Evolutionary conservation across 2,797 vertebrate species (phyloP).

Genomic region (Centropyge bicolor): DNA sequence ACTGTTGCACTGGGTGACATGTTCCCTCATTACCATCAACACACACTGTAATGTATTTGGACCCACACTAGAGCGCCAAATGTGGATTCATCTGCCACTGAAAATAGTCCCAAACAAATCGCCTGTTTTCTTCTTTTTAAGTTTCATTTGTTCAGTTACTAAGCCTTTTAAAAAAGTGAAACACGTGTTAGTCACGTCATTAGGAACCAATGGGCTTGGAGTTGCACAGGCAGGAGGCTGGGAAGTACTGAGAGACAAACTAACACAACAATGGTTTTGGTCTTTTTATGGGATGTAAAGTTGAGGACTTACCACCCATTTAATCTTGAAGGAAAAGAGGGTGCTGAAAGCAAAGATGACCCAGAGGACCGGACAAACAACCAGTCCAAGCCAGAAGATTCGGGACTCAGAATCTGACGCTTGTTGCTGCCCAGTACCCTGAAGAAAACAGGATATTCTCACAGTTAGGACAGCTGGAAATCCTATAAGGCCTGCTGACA

Average conservation of each 20-base stretch:
- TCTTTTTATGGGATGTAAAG: not conserved
- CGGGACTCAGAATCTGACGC: constrained; percentile 88
- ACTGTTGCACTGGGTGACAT: too few species aligned
- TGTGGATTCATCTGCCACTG: not conserved
- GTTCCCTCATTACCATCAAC: too few species aligned
- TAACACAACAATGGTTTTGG: not conserved
- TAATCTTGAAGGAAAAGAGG: constrained; percentile 92
- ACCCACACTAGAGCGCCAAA: not conserved
- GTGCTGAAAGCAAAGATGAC: constrained; percentile 93
- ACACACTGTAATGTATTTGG: too few species aligned
- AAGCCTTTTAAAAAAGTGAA: not conserved
- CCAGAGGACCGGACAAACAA: constrained; percentile 93
- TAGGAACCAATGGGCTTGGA: not conserved
- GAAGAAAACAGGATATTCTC: constrained; percentile 64
- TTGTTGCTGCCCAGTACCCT: constrained; percentile 78
- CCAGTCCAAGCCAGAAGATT: constrained; percentile 95
- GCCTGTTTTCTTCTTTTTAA: not conserved
- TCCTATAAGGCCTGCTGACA: not conserved
- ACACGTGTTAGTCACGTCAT: not conserved
- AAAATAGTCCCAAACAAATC: not conserved
- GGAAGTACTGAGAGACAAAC: not conserved
- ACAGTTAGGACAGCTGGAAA: constrained; percentile 52
- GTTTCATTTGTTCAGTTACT: not conserved
- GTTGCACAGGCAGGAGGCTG: too few species aligned
- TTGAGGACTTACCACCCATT: constrained; percentile 93